Conservation (phyloP, 2,888 invertebrate genomes). For the Ommatoiulus sabulosus region DNA sequence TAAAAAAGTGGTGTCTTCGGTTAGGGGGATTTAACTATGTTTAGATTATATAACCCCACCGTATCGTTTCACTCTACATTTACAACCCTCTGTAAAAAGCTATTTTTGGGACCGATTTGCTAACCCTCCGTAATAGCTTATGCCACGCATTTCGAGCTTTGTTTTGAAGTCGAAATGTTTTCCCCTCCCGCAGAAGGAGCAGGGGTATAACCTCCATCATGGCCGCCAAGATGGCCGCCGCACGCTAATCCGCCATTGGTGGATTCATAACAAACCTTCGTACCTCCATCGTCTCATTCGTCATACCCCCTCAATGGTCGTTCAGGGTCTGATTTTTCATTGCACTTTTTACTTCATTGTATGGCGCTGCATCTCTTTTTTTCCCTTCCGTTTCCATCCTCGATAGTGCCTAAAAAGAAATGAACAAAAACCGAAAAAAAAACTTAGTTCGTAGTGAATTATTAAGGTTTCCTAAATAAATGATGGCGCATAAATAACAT, state of each 20-base stretch:
- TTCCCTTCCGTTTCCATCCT: neutral
- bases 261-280: conserved; percentile 2
- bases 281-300: conserved; percentile 19
- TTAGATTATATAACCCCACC: conserved; percentile 19
- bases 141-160: neutral
- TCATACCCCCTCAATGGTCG: neutral
- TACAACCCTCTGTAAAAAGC: neutral
- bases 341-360: neutral
- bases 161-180: neutral
- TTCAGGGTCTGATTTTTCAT: conserved; percentile 2
- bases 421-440: neutral
- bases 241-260: neutral
- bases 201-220: neutral
- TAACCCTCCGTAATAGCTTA: conserved; percentile 2
- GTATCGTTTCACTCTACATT: neutral
- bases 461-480: conserved; percentile 11
- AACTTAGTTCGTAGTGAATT: neutral
- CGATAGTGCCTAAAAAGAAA: neutral
- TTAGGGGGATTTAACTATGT: conserved; percentile 19
- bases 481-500: conserved; percentile 3
- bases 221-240: conserved; percentile 12
- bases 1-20: neutral
- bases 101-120: neutral
- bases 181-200: neutral
- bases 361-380: neutral